A percentile compares a stretch with the other conserved stretches of the same genome.
These are phyloP conservation scores for Lasaia peninsularis DNA, from an alignment of 1,140 invertebrate species.

Conservation along the genomic window DNA sequence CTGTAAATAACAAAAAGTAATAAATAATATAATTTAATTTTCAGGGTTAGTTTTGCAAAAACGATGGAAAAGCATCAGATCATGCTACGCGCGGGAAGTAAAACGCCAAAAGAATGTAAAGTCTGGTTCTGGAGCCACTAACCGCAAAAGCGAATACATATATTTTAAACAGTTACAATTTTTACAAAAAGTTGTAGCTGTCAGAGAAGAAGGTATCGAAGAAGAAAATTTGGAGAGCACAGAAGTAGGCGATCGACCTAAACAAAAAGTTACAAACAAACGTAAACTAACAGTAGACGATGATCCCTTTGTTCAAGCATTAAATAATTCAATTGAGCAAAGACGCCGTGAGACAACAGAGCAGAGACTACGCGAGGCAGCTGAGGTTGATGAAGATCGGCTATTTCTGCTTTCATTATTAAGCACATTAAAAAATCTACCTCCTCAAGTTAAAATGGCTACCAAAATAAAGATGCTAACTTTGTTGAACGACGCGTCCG, in stretches of 20 bases:
- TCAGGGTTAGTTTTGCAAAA: constrained; percentile 26
- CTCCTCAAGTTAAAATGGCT: constrained; percentile 25
- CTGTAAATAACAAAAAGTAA: constrained; percentile 12
- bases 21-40: constrained; percentile 17
- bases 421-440: constrained; percentile 28
- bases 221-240: constrained; percentile 22
- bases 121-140: constrained; percentile 23
- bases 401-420: constrained; percentile 30
- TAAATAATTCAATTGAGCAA: constrained; percentile 15
- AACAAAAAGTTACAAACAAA: constrained; percentile 22
- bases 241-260: constrained; percentile 13
- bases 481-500: constrained; percentile 23
- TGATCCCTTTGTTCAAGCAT: constrained; percentile 20
- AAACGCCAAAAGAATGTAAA: constrained; percentile 27
- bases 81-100: constrained; percentile 28
- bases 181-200: constrained; percentile 26
- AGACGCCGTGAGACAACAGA: constrained; percentile 13
- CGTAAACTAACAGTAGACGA: constrained; percentile 23
- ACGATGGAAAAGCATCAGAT: constrained; percentile 30
- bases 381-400: constrained; percentile 28
- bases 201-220: constrained; percentile 14
- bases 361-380: constrained; percentile 16
- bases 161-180: constrained; percentile 30
- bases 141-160: constrained; percentile 34
- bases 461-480: constrained; percentile 32